Evolutionary conservation across 2,113 vertebrate species (phyloP).

Genomic region (Burhinus bistriatus): DNA sequence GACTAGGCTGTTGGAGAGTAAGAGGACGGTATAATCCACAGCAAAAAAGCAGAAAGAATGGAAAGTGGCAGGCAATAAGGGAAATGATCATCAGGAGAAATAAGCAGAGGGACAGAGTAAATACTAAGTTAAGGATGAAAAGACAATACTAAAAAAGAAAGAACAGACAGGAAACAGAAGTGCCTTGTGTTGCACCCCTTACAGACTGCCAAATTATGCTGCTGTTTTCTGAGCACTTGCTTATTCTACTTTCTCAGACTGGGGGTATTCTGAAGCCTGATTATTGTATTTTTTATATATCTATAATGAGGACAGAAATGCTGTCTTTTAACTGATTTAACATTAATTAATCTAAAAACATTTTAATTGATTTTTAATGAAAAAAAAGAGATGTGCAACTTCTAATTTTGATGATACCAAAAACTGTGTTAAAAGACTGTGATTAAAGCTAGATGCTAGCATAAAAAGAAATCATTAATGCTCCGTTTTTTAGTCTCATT

Average conservation of each 20-base stretch:
- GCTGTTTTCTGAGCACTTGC: not conserved
- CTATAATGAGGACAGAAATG: not conserved
- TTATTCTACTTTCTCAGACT: not conserved
- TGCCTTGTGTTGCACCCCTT: not conserved
- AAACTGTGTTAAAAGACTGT: not conserved
- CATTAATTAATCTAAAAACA: not conserved
- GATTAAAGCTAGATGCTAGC: not conserved
- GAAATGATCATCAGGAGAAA: not conserved
- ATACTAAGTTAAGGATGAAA: not conserved
- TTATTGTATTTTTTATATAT: not conserved
- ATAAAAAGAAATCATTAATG: not conserved
- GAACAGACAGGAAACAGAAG: not conserved
- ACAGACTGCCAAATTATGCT: not conserved
- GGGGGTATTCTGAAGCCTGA: not conserved
- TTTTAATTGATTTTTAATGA: not conserved
- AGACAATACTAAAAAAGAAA: not conserved
- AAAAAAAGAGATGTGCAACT: not conserved
- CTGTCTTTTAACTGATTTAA: not conserved
- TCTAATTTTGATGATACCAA: not conserved
- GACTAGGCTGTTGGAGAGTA: constrained; percentile 24
- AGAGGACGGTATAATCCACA: not conserved
- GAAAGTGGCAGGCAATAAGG: not conserved
- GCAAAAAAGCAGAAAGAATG: not conserved
- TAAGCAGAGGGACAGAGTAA: not conserved
- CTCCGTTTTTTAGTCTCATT: not conserved